Evolutionary conservation across 2,797 vertebrate species (phyloP).

Genomic region (Steatocranus sp.): DNA sequence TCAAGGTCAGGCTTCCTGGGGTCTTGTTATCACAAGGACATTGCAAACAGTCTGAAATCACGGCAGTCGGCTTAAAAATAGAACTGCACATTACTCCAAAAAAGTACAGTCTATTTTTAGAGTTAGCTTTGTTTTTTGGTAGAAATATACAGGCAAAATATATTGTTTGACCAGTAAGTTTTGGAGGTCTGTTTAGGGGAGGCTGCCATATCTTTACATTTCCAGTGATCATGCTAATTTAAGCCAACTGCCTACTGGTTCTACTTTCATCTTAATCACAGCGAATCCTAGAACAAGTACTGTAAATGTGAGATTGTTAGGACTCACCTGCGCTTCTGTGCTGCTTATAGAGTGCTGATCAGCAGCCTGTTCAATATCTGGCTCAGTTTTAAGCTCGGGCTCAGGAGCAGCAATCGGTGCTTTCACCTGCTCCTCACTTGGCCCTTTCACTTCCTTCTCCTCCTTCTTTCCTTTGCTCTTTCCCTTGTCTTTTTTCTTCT

Average conservation of each 20-base stretch:
- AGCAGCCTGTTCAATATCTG: conserved; percentile 70
- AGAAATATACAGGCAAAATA: neutral
- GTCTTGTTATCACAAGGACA: neutral
- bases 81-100: neutral
- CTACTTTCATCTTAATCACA: neutral
- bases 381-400: conserved; percentile 84
- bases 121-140: neutral
- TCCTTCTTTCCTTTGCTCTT: conserved; percentile 1
- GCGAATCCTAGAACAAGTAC: neutral
- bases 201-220: neutral
- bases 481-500: conserved; percentile 7
- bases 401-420: conserved; percentile 92
- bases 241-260: neutral
- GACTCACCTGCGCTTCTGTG: conserved; percentile 84
- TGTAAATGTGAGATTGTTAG: neutral
- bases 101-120: neutral
- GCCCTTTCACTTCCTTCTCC: conserved; percentile 14
- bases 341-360: conserved; percentile 91
- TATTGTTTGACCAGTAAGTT: neutral
- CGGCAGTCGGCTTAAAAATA: neutral
- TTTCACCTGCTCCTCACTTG: conserved; percentile 72
- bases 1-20: neutral
- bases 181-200: neutral
- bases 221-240: neutral
- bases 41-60: neutral